Conservation (phyloP, 2,113 vertebrate genomes). For the Mustelus asterias region DNA sequence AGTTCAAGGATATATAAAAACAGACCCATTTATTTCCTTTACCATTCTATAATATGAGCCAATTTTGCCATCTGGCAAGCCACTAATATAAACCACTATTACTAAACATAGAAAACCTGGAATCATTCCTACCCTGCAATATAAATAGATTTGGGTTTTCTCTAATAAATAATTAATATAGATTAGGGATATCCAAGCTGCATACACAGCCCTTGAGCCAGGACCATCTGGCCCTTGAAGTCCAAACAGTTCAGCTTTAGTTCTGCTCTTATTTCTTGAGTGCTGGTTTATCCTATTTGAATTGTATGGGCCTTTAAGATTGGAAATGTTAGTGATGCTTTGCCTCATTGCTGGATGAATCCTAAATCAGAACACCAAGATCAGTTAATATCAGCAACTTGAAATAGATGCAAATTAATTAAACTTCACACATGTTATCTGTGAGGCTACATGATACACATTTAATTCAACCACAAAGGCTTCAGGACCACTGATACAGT, state of each 20-base stretch:
- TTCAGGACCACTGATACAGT: background rate
- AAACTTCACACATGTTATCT: background rate
- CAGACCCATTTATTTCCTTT: background rate
- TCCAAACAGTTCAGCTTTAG: background rate
- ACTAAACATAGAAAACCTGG: background rate
- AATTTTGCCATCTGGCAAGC: background rate
- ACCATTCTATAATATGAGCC: background rate
- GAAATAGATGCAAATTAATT: background rate
- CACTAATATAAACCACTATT: slow-evolving; percentile 3
- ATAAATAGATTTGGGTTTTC: background rate
- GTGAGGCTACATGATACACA: background rate
- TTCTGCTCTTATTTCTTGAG: background rate
- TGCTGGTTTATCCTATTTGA: background rate
- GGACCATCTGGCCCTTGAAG: slow-evolving; percentile 7
- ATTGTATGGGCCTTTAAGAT: background rate
- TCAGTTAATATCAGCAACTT: background rate
- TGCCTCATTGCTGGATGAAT: background rate
- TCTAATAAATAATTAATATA: slow-evolving; percentile 24
- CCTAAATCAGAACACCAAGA: background rate
- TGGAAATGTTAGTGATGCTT: background rate
- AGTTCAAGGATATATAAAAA: background rate
- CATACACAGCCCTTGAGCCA: background rate
- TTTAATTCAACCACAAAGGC: background rate
- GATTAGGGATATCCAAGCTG: background rate
- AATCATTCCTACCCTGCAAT: background rate